A percentile compares a stretch with the other conserved stretches of the same genome.
phyloP scores from a whole-genome alignment of 2,888 invertebrate genomes.

The Stramonita haemastoma region DNA sequence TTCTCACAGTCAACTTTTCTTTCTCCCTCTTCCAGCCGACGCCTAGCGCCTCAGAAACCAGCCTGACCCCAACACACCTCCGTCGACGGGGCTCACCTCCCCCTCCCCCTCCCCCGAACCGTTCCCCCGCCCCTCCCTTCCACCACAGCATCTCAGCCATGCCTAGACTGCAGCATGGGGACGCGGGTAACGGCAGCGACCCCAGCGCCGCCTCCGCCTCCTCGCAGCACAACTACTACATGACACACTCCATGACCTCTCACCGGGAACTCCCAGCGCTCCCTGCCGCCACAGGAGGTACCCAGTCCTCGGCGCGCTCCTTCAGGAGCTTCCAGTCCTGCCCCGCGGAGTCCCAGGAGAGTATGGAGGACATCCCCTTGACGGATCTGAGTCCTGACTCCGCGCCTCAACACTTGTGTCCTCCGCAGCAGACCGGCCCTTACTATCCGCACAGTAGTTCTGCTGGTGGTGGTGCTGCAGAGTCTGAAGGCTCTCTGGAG shows the following conservation, averaged over 20 bases:
- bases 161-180: neutral
- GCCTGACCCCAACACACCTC: neutral
- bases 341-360: neutral
- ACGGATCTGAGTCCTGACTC: neutral
- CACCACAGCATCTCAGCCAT: slow-evolving; percentile 24
- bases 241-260: slow-evolving; percentile 13
- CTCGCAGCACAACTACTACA: slow-evolving; percentile 34
- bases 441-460: neutral
- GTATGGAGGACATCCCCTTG: slow-evolving; percentile 31
- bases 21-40: neutral
- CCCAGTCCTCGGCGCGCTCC: neutral
- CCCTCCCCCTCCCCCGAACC: slow-evolving; percentile 15
- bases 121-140: neutral
- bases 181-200: neutral
- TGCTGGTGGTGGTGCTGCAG: neutral
- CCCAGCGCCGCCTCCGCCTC: neutral
- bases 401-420: neutral
- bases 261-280: neutral
- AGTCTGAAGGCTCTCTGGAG: neutral
- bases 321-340: slow-evolving; percentile 11
- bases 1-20: neutral
- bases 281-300: neutral
- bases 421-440: neutral
- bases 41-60: neutral
- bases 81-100: neutral